A percentile compares a stretch with the other conserved stretches of the same genome.
These are phyloP conservation scores for Pygathrix nemaeus DNA, from an alignment of 2,113 vertebrate genomes.

Conservation along the genomic window DNA sequence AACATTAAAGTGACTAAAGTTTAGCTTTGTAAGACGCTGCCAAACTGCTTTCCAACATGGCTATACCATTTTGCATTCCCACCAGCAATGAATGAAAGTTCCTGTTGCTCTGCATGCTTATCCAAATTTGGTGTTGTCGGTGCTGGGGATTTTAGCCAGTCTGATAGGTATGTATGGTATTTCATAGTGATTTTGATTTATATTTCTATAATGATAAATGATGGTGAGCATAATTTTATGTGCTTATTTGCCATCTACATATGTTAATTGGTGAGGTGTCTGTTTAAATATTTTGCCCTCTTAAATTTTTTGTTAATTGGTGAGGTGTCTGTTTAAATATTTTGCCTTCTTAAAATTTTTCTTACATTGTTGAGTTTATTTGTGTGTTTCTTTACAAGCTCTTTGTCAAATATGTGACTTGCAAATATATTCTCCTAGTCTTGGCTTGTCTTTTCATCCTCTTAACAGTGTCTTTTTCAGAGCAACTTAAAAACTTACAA, in stretches of 20 bases:
- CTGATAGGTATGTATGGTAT: not conserved
- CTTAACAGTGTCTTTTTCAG: not conserved
- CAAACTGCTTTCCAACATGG: not conserved
- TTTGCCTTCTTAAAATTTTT: not conserved
- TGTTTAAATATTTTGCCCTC: not conserved
- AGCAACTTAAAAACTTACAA: not conserved
- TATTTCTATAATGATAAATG: not conserved
- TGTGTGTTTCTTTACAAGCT: not conserved
- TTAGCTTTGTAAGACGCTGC: not conserved
- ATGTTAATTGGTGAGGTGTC: not conserved
- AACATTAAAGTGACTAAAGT: not conserved
- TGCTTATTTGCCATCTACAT: not conserved
- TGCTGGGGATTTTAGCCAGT: not conserved
- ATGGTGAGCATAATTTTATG: not conserved
- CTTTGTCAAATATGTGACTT: conserved; percentile 20
- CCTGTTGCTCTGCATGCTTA: not conserved
- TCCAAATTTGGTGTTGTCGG: not conserved
- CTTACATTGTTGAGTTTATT: not conserved
- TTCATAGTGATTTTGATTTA: not conserved
- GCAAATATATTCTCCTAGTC: conserved; percentile 17
- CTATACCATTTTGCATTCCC: not conserved
- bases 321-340: not conserved
- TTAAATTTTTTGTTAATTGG: not conserved
- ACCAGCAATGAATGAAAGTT: not conserved
- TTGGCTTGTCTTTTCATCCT: conserved; percentile 10